Conservation (phyloP, 2,797 vertebrate genomes). For the Eurystomus glaucurus region DNA sequence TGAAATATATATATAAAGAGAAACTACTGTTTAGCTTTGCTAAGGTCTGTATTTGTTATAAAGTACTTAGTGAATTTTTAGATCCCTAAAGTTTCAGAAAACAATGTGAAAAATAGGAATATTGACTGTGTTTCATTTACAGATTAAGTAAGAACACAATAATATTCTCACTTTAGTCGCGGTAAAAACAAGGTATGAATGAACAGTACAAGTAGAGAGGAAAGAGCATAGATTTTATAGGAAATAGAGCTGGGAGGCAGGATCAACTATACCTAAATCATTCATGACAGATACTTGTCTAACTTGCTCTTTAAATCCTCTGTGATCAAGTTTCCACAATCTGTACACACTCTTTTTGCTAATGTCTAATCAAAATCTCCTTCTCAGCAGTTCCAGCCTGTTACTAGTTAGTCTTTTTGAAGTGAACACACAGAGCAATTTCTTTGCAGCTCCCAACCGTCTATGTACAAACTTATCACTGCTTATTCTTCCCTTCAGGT, state of each 20-base stretch:
- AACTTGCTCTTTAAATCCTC: conserved; percentile 20
- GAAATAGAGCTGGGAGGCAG: conserved; percentile 59
- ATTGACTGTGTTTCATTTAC: accelerated
- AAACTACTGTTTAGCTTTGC: not conserved
- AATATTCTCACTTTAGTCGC: not conserved
- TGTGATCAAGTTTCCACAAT: not conserved
- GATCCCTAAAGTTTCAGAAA: not conserved
- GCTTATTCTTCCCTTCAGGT: not conserved
- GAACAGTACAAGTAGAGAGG: not conserved
- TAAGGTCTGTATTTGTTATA: not conserved
- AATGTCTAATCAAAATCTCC: conserved; percentile 22
- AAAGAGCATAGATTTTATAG: not conserved
- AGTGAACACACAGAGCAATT: not conserved
- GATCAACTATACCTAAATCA: conserved; percentile 17
- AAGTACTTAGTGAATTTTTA: not conserved
- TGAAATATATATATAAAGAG: not conserved
- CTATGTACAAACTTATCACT: not conserved
- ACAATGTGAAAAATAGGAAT: not conserved
- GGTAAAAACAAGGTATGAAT: not conserved
- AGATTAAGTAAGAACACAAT: not conserved
- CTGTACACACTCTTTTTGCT: not conserved
- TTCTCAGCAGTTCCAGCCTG: conserved; percentile 50
- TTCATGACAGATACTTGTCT: conserved; percentile 57
- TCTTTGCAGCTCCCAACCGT: not conserved
- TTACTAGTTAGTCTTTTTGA: conserved; percentile 35